phyloP scores from a whole-genome alignment of 1,140 invertebrate genomes.

The Lordiphosa stackelbergi region DNA sequence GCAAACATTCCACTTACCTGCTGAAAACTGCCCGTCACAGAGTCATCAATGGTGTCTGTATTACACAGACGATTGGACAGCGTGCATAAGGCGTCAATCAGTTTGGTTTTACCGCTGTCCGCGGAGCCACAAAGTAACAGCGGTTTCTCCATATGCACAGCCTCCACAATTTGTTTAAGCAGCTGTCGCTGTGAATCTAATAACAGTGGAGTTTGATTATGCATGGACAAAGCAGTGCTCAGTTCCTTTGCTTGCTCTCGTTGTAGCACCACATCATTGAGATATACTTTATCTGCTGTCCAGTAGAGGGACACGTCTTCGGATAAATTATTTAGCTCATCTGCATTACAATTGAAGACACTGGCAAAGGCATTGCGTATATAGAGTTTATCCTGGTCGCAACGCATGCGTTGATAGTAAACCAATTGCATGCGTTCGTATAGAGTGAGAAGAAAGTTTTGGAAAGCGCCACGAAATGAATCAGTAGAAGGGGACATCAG shows the following conservation, averaged over 20 bases:
- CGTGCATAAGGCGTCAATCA: conserved; percentile 65
- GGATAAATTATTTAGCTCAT: conserved; percentile 53
- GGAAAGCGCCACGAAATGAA: conserved; percentile 33
- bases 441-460: conserved; percentile 57
- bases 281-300: conserved; percentile 64
- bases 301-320: conserved; percentile 72
- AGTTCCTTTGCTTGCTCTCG: conserved; percentile 26
- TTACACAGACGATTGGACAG: conserved; percentile 66
- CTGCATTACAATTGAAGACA: conserved; percentile 65
- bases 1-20: conserved; percentile 41
- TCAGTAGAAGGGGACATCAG: conserved; percentile 8
- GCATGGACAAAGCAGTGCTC: conserved; percentile 17
- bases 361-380: conserved; percentile 60
- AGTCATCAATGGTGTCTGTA: conserved; percentile 75
- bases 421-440: conserved; percentile 76
- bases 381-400: conserved; percentile 64
- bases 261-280: conserved; percentile 66
- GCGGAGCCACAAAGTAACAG: conserved; percentile 68
- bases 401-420: conserved; percentile 75
- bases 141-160: conserved; percentile 72
- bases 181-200: conserved; percentile 56
- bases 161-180: conserved; percentile 69
- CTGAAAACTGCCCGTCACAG: conserved; percentile 75
- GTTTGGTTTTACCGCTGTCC: conserved; percentile 74
- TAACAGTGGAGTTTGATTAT: conserved; percentile 52